phyloP scores from a whole-genome alignment of 2,888 invertebrate genomes.

The Saturnia pavonia region DNA sequence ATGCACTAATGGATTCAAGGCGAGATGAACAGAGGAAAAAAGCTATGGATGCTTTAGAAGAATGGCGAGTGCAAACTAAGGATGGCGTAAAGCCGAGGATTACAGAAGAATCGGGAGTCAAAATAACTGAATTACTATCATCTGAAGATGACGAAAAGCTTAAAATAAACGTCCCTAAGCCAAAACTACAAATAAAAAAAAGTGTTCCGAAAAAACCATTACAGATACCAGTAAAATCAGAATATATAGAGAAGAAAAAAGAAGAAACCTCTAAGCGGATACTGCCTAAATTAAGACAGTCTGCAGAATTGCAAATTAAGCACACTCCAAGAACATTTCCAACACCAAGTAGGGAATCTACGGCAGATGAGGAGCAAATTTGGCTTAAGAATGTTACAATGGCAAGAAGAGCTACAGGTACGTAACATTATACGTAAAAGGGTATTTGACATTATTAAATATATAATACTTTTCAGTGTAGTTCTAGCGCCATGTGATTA shows the following conservation, averaged over 20 bases:
- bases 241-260: slow-evolving; percentile 64
- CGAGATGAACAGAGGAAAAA: slow-evolving; percentile 83
- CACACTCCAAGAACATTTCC: slow-evolving; percentile 90
- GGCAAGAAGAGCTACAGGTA: slow-evolving; percentile 84
- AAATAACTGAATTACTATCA: slow-evolving; percentile 52
- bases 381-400: slow-evolving; percentile 91
- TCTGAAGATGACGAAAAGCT: slow-evolving; percentile 35
- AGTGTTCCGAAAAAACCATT: slow-evolving; percentile 27
- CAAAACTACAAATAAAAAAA: slow-evolving; percentile 24
- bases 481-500: too few species aligned
- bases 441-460: too few species aligned
- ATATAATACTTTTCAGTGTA: too few species aligned
- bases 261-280: slow-evolving; percentile 60
- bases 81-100: background rate
- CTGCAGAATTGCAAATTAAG: slow-evolving; percentile 82
- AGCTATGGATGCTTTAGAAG: slow-evolving; percentile 85
- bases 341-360: slow-evolving; percentile 90
- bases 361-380: slow-evolving; percentile 86
- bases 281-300: slow-evolving; percentile 81
- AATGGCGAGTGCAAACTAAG: slow-evolving; percentile 68
- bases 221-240: slow-evolving; percentile 49
- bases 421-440: slow-evolving; percentile 8
- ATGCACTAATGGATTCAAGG: slow-evolving; percentile 83
- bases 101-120: slow-evolving; percentile 37
- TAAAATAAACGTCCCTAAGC: slow-evolving; percentile 19